Conservation (phyloP, 2,113 vertebrate genomes). For the Vimba vimba region DNA sequence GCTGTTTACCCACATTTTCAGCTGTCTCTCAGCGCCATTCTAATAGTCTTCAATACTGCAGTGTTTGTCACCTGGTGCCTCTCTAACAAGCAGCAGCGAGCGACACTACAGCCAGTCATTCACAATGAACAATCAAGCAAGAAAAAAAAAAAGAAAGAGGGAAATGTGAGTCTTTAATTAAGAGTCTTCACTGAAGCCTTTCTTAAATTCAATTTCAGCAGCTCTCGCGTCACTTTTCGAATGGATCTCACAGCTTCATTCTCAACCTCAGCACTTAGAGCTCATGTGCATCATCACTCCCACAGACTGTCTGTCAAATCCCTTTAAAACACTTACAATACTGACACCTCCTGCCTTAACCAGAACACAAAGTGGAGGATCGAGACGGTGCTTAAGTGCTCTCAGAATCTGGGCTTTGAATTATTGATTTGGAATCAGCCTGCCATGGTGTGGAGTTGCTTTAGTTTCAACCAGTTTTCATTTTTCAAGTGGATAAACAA, state of each 20-base stretch:
- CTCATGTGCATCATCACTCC: constrained; percentile 33
- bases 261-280: constrained; percentile 47
- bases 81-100: neutral
- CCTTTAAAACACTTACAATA: constrained; percentile 24
- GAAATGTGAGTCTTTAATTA: constrained; percentile 52
- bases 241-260: constrained; percentile 47
- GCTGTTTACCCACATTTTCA: neutral
- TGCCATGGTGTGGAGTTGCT: neutral
- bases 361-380: neutral
- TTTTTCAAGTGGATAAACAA: neutral
- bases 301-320: constrained; percentile 41
- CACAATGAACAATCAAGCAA: constrained; percentile 41
- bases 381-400: neutral
- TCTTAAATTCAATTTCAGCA: constrained; percentile 59
- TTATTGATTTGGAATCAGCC: constrained; percentile 24
- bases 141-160: constrained; percentile 51
- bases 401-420: neutral
- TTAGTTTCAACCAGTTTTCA: neutral
- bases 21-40: constrained; percentile 17
- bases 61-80: neutral
- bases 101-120: neutral
- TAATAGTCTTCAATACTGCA: constrained; percentile 1
- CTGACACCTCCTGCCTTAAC: constrained; percentile 11
- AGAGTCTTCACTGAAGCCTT: constrained; percentile 43
- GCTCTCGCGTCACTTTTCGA: constrained; percentile 56